These are phyloP conservation scores for Neotragus moschatus DNA, from an alignment of 2,113 vertebrate species.

Conservation along the genomic window DNA sequence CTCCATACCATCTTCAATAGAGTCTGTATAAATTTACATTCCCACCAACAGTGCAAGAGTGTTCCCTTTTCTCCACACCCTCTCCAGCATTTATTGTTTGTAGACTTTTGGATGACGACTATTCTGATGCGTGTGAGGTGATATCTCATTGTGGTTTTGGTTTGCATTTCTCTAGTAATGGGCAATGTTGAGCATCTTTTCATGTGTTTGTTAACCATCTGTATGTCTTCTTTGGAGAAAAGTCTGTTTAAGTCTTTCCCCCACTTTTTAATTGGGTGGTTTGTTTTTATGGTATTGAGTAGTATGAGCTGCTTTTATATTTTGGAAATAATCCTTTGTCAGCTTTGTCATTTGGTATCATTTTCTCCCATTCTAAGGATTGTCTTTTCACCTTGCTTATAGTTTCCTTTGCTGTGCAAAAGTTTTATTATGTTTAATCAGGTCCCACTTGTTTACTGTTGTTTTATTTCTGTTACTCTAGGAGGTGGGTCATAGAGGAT, in stretches of 20 bases:
- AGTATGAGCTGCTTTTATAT: neutral
- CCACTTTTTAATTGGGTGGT: neutral
- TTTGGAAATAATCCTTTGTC: neutral
- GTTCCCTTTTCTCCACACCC: neutral
- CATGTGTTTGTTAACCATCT: neutral
- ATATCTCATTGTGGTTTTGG: neutral
- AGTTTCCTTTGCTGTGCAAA: neutral
- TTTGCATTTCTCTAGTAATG: neutral
- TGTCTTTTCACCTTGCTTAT: neutral
- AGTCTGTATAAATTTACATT: neutral
- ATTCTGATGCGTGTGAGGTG: neutral
- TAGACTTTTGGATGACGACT: neutral
- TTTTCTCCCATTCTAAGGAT: neutral
- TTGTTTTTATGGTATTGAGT: neutral
- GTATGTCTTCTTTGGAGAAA: neutral
- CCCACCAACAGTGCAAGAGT: neutral
- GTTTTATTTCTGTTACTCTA: neutral
- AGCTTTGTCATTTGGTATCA: neutral
- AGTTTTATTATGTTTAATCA: neutral
- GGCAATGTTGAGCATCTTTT: neutral
- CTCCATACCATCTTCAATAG: neutral
- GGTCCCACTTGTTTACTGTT: neutral
- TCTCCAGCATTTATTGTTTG: neutral
- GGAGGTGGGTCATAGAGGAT: neutral
- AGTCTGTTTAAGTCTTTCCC: neutral